These are phyloP conservation scores for Mythimna lalbum DNA, from an alignment of 2,888 invertebrate genomes.

Conservation along the genomic window DNA sequence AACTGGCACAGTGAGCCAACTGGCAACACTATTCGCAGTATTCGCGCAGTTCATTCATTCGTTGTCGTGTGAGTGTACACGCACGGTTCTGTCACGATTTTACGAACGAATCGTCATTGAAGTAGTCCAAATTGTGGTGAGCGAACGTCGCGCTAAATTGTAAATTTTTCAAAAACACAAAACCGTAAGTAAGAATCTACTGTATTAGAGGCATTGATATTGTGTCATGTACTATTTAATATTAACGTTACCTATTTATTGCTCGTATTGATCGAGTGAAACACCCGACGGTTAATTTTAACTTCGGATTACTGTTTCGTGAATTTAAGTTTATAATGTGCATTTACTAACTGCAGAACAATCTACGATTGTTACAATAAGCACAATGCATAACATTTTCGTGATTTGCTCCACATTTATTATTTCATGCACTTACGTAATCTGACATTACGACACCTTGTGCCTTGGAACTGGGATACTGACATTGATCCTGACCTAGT, in stretches of 20 bases:
- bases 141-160: conserved; percentile 55
- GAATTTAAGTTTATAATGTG: conserved; percentile 1
- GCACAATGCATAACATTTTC: not conserved
- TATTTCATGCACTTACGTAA: conserved; percentile 84
- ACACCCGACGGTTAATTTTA: conserved; percentile 39
- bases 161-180: conserved; percentile 41
- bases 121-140: conserved; percentile 63
- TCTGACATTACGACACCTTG: conserved; percentile 81
- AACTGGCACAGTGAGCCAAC: conserved; percentile 9
- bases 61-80: conserved; percentile 59
- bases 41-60: conserved; percentile 58
- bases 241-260: conserved; percentile 9
- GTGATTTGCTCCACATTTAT: conserved; percentile 26
- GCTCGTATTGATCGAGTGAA: conserved; percentile 41
- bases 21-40: conserved; percentile 53
- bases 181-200: conserved; percentile 66
- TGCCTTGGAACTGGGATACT: conserved; percentile 78
- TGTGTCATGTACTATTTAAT: not conserved
- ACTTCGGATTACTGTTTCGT: conserved; percentile 36
- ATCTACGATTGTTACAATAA: not conserved
- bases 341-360: not conserved
- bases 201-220: not conserved
- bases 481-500: conserved; percentile 89
- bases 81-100: conserved; percentile 45
- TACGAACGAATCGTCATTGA: conserved; percentile 53